These are phyloP conservation scores for Acanthosepion esculentum DNA, from an alignment of 2,888 invertebrate species.

Conservation along the genomic window DNA sequence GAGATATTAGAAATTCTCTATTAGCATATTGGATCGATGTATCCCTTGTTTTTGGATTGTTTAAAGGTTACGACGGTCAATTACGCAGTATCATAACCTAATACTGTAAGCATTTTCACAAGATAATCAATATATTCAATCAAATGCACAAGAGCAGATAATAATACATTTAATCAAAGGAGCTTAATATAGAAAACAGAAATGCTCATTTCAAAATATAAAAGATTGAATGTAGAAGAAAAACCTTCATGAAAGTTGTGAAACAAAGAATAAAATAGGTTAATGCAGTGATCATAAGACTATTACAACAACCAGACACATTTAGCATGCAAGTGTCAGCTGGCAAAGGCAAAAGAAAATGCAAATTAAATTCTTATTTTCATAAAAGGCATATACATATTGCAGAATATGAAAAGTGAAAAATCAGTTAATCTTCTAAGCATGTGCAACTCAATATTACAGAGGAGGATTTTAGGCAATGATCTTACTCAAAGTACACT, in stretches of 20 bases:
- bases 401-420: not conserved
- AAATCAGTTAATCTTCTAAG: not conserved
- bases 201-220: not conserved
- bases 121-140: not conserved
- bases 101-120: not conserved
- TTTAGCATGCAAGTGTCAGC: not conserved
- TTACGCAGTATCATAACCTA: not conserved
- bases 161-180: not conserved
- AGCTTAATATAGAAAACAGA: not conserved
- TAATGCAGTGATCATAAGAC: not conserved
- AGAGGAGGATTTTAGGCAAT: too few relatives aligned
- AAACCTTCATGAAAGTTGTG: not conserved
- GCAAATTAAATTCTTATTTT: not conserved
- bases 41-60: not conserved
- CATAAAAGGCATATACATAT: not conserved
- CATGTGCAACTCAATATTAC: not conserved
- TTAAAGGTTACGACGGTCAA: not conserved
- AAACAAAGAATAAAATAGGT: not conserved
- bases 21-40: not conserved
- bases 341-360: not conserved
- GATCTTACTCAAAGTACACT: too few relatives aligned
- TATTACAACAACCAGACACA: not conserved
- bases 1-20: not conserved
- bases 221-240: not conserved
- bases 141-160: not conserved